These are phyloP conservation scores for Sebastes steindachneri DNA, from an alignment of 2,797 vertebrate species.

Conservation along the genomic window DNA sequence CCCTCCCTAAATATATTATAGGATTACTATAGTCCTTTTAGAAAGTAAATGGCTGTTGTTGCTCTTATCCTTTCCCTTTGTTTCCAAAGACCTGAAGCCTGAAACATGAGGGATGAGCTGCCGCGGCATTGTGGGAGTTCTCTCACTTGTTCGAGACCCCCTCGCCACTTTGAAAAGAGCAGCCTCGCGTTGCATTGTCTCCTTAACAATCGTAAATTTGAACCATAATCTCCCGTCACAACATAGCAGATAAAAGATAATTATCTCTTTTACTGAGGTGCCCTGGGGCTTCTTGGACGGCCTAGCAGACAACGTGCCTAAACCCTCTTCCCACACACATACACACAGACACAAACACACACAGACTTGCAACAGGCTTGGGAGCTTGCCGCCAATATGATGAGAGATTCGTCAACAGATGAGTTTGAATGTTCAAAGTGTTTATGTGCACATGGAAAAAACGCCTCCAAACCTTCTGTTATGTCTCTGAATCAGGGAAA, in stretches of 20 bases:
- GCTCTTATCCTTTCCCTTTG: constrained; percentile 43
- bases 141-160: constrained; percentile 71
- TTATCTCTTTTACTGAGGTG: constrained; percentile 83
- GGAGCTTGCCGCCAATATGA: constrained; percentile 15
- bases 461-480: neutral
- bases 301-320: constrained; percentile 75
- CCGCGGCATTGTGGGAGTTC: constrained; percentile 75
- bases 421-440: constrained; percentile 31
- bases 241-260: constrained; percentile 87
- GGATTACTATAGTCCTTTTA: constrained; percentile 46
- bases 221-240: constrained; percentile 87
- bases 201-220: constrained; percentile 87
- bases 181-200: constrained; percentile 78
- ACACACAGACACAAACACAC: constrained; percentile 18
- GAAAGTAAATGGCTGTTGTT: constrained; percentile 34
- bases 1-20: constrained; percentile 1
- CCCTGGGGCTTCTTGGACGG: constrained; percentile 81
- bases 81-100: constrained; percentile 64
- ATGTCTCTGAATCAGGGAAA: neutral
- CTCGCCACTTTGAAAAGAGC: constrained; percentile 73
- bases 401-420: constrained; percentile 34
- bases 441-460: neutral
- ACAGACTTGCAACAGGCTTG: constrained; percentile 48
- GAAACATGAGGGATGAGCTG: constrained; percentile 65
- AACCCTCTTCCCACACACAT: constrained; percentile 70